These are phyloP conservation scores for Phoxinus phoxinus DNA, from an alignment of 2,113 vertebrate genomes.

Conservation along the genomic window DNA sequence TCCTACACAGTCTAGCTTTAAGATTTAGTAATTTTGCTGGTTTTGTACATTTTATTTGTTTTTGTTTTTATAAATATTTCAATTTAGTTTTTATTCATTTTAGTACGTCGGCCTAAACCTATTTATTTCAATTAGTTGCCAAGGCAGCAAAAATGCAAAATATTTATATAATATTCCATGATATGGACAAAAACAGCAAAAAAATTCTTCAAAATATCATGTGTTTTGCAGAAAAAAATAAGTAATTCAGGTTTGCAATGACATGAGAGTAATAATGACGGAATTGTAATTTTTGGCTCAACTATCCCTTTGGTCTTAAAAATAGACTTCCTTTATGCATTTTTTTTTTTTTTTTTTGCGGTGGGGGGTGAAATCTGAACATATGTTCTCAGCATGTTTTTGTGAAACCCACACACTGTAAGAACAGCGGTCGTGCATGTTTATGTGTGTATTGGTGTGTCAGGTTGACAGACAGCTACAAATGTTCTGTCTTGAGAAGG, in stretches of 20 bases:
- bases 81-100: too few relatives aligned
- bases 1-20: too few relatives aligned
- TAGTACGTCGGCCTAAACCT: too few relatives aligned
- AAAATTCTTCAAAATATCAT: neutral
- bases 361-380: neutral
- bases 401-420: neutral
- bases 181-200: neutral
- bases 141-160: too few relatives aligned
- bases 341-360: neutral
- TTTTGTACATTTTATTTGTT: too few relatives aligned
- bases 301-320: neutral
- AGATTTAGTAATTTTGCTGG: too few relatives aligned
- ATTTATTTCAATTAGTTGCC: too few relatives aligned
- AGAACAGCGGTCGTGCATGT: neutral
- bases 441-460: neutral
- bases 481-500: conserved; percentile 9
- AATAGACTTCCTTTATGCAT: neutral
- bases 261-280: neutral
- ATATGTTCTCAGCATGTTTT: neutral
- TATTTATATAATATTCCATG: too few relatives aligned
- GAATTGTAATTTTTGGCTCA: too few relatives aligned
- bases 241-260: neutral
- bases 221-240: neutral
- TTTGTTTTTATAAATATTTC: too few relatives aligned
- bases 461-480: conserved; percentile 20